Base-by-base conservation (phyloP, 2,113 vertebrate species). In the Carettochelys insculpta region DNA sequence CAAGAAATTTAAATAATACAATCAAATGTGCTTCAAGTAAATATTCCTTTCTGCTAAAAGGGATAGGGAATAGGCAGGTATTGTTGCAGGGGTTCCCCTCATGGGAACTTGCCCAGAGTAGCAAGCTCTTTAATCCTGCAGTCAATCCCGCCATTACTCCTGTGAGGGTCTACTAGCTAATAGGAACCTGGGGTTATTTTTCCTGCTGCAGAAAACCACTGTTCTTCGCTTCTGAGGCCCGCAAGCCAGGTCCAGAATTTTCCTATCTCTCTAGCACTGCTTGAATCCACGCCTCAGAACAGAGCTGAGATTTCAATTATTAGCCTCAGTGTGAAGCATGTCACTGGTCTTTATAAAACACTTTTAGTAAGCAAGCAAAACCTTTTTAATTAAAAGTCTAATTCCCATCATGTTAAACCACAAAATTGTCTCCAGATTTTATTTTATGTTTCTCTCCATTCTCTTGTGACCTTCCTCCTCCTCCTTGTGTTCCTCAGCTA, bases 401-500 rank as follows among this genome's bases (percentile, higher is more conserved):
- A 92, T 94, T 91, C 94, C 81, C 94, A 83, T 65, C 51, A 68
- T 29, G 56, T 82, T 78, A 90, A 83, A 83, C 58, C 22, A 53
- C 80, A 90, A 77, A 88, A 92, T 82, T 89, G 48, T 90, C 80
- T 89, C n/a, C 6, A 8, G 34, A 68, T 91, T 95, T 94, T 83
- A 89, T 92, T 87, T 93, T 89, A 65, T 76, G 89, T 94, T 92
- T 86, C 83, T 94, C 53, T 82, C 71, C 50, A 87, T 84, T 96
- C 31, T 92, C 17, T 16, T 86, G 79, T 77, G 34, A 22, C 89
- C 91, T 48, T 84, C n/a, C 85, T 92, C 86, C 52, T 95, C 90
- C 51, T 91, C 52, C 77, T 92, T n/a, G 92, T 94, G 83, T 85
- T 94, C 83, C 75, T 86, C 85, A 91, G 85, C 34, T 93, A 96